phyloP scores from a whole-genome alignment of 2,888 invertebrate species.

The Andrena hattorfiana region DNA sequence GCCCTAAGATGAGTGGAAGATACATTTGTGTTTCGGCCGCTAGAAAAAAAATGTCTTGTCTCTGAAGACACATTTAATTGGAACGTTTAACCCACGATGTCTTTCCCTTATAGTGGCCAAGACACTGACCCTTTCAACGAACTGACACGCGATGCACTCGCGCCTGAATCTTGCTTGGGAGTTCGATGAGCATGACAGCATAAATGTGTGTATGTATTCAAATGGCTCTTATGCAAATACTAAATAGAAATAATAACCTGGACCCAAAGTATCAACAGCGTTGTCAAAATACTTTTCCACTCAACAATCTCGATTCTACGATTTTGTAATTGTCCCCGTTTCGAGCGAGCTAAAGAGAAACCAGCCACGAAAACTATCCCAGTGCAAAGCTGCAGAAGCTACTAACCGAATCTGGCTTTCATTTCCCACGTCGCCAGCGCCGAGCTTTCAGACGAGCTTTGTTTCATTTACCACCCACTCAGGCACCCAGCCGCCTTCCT shows the following conservation, averaged over 20 bases:
- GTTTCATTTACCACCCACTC: conserved; percentile 39
- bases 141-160: neutral
- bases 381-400: neutral
- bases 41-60: too few species aligned
- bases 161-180: neutral
- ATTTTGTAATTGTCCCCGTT: conserved; percentile 28
- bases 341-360: conserved; percentile 24
- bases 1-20: too few species aligned
- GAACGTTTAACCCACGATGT: neutral
- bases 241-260: too few species aligned
- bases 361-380: conserved; percentile 27
- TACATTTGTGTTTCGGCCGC: too few species aligned
- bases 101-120: neutral
- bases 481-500: conserved; percentile 39
- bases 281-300: too few species aligned
- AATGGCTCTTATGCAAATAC: too few species aligned
- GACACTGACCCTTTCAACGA: neutral
- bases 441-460: conserved; percentile 51
- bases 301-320: too few species aligned
- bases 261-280: too few species aligned
- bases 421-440: conserved; percentile 26
- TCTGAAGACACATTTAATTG: neutral
- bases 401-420: conserved; percentile 35
- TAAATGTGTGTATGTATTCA: too few species aligned
- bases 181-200: too few species aligned